Conservation (phyloP, 2,797 vertebrate genomes). For the Avahi laniger region DNA sequence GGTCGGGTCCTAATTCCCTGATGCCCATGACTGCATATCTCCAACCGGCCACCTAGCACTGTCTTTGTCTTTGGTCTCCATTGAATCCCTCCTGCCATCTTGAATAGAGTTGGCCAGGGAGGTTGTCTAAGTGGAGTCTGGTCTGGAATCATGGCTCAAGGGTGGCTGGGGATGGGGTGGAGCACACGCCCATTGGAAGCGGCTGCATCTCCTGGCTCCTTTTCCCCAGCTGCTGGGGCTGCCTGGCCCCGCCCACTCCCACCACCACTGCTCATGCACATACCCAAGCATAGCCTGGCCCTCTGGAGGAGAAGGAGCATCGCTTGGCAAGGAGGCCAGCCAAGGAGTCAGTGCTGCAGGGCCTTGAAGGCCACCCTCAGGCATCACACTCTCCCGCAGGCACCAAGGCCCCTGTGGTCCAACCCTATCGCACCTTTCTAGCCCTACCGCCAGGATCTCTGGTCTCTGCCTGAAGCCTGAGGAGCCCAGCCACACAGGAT, state of each 20-base stretch:
- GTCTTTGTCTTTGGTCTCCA: not conserved
- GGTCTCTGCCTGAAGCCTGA: not conserved
- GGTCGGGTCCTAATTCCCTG: not conserved
- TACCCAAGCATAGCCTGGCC: not conserved
- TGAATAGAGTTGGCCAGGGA: not conserved
- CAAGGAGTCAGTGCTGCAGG: not conserved
- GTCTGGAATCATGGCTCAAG: not conserved
- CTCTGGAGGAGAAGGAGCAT: not conserved
- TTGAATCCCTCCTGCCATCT: not conserved
- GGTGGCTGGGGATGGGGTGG: not conserved
- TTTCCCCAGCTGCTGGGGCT: not conserved
- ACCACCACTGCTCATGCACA: not conserved
- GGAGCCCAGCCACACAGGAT: fast-evolving
- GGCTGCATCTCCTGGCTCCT: not conserved
- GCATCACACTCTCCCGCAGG: too few species aligned
- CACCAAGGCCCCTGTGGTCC: not conserved
- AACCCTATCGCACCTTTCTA: not conserved
- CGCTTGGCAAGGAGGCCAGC: not conserved
- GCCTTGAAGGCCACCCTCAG: not conserved
- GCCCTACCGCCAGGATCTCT: too few species aligned
- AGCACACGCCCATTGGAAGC: not conserved
- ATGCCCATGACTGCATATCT: fast-evolving
- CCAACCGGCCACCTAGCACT: not conserved
- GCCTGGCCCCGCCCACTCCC: not conserved
- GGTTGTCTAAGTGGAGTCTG: not conserved